Evolutionary conservation across 2,113 vertebrate genomes (phyloP).

Genomic region (Cricetomys ansorgei): DNA sequence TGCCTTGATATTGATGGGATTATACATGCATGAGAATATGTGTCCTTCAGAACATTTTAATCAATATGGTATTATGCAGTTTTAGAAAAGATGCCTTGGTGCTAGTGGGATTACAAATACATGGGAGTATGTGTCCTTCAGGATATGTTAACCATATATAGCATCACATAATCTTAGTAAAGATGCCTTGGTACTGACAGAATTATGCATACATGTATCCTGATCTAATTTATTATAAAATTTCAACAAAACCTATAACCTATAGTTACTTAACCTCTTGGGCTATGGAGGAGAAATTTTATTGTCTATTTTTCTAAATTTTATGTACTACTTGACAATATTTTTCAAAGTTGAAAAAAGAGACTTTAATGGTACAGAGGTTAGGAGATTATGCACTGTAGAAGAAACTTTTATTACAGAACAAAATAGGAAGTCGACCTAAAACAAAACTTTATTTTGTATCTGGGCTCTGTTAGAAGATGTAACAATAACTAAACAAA

Average conservation of each 20-base stretch:
- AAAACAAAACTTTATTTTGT: conserved; percentile 34
- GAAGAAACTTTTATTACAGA: background rate
- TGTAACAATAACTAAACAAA: background rate
- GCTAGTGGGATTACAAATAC: background rate
- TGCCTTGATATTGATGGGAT: background rate
- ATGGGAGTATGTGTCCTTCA: background rate
- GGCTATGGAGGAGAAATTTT: background rate
- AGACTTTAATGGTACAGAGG: background rate
- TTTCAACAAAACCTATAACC: background rate
- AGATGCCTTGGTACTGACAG: background rate
- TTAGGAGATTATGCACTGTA: background rate
- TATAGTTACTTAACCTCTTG: background rate
- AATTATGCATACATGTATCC: background rate
- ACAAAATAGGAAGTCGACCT: background rate
- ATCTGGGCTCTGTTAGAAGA: background rate
- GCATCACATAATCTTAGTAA: conserved; percentile 30
- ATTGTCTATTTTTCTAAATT: conserved; percentile 12
- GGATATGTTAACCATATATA: background rate
- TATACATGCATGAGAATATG: background rate
- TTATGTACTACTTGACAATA: background rate
- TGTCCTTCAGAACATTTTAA: background rate
- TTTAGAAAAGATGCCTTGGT: conserved; percentile 33
- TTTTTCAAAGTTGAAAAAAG: background rate
- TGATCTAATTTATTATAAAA: conserved; percentile 22
- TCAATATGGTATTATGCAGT: background rate